These are phyloP conservation scores for Perithous albicinctus DNA, from an alignment of 2,888 invertebrate genomes.

Conservation along the genomic window DNA sequence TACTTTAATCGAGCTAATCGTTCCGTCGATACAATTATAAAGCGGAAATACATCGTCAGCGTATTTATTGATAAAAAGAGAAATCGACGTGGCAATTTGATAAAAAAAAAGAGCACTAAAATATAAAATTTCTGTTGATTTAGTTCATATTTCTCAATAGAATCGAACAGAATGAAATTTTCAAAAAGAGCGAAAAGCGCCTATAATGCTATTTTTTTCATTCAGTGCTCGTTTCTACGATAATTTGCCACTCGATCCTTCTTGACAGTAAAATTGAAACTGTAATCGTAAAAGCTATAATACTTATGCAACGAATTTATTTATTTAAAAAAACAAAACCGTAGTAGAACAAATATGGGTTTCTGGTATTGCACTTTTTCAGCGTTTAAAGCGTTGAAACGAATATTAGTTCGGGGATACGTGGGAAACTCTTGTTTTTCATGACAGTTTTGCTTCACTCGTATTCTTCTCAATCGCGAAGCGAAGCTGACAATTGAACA, in stretches of 20 bases:
- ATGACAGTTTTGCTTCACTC: conserved; percentile 15
- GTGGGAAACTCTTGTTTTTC: conserved; percentile 3
- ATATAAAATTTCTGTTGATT: background rate
- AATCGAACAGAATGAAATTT: background rate
- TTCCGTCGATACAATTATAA: conserved; percentile 34
- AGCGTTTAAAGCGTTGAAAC: conserved; percentile 35
- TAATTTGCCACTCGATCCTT: background rate
- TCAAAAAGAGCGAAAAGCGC: background rate
- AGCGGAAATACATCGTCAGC: conserved; percentile 55
- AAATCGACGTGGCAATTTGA: background rate
- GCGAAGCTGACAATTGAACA: conserved; percentile 58
- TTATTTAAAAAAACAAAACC: conserved; percentile 34
- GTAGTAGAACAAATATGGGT: conserved; percentile 43
- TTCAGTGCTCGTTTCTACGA: background rate
- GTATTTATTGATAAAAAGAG: conserved; percentile 4
- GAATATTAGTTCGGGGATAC: conserved; percentile 25
- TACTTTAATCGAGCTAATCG: conserved; percentile 39
- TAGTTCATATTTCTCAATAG: background rate
- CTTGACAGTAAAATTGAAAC: conserved; percentile 19
- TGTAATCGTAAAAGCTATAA: conserved; percentile 54
- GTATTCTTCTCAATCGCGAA: conserved; percentile 32
- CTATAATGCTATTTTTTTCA: background rate
- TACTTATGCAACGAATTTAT: conserved; percentile 54
- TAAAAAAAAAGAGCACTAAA: background rate
- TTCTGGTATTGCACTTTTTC: conserved; percentile 61